Evolutionary conservation across 2,888 invertebrate genomes (phyloP).

Genomic region (Amphimallon solstitiale): DNA sequence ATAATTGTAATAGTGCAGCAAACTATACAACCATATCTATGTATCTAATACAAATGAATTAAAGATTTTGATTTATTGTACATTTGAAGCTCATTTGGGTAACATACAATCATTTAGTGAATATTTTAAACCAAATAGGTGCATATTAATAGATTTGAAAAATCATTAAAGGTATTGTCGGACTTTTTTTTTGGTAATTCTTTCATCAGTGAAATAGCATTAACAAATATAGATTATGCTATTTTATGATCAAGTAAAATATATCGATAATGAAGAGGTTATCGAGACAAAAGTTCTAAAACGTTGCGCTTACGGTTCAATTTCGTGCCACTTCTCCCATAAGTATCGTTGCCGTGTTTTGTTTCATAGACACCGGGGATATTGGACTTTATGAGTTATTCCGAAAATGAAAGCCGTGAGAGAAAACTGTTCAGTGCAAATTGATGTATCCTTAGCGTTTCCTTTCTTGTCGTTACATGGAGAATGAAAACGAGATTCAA

Average conservation of each 20-base stretch:
- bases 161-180: too few species aligned
- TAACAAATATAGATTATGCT: slow-evolving; percentile 47
- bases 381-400: slow-evolving; percentile 44
- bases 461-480: slow-evolving; percentile 18
- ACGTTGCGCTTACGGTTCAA: slow-evolving; percentile 44
- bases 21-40: too few species aligned
- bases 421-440: slow-evolving; percentile 13
- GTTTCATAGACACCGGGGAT: slow-evolving; percentile 36
- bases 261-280: not conserved
- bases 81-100: too few species aligned
- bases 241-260: slow-evolving; percentile 43
- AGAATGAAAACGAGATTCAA: slow-evolving; percentile 24
- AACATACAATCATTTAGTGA: too few species aligned
- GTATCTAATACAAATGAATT: too few species aligned
- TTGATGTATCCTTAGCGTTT: slow-evolving; percentile 18
- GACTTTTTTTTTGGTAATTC: too few species aligned
- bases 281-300: slow-evolving; percentile 4
- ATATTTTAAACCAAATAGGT: too few species aligned
- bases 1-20: too few species aligned
- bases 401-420: slow-evolving; percentile 15
- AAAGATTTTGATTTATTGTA: too few species aligned
- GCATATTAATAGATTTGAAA: too few species aligned
- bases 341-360: slow-evolving; percentile 41
- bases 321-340: slow-evolving; percentile 40
- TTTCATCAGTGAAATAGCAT: too few species aligned